Evolutionary conservation across 2,113 vertebrate genomes (phyloP), one percentile per base, ranked within the genome.

Genomic region (Setophaga petechia): DNA sequence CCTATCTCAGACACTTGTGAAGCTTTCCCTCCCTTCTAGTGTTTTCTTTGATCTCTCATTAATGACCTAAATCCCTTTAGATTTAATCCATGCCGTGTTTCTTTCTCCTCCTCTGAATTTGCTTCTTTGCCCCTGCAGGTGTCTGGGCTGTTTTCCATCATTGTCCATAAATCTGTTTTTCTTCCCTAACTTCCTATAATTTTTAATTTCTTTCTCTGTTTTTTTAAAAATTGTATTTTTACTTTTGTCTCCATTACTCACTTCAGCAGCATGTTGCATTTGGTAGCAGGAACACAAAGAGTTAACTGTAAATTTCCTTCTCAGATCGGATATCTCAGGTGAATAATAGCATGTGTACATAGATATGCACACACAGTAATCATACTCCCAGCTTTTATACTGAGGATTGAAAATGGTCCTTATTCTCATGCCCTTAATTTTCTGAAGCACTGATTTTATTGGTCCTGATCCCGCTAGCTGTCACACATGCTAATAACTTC

Each of bases 31-130:
- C 98, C 98, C 95, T 93, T 97, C 73, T 92, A 71, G 75, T 95
- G 92, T 96, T 97, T 79, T 87, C 97, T 98, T 98, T 98, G 98
- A 98, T 98, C 97, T 97, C 83, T 96, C 73, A 52, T 97, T 98
- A 98, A 97, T 98, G 96, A 94, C 97, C 97, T 96, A 96, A 93
- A 96, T 92, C 96, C 49, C 83, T 90, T 94, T 77, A 90, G 83
- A 7, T 93, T 97, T 97, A 96, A 96, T 97, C 93, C 84, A 17
- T 49, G 74, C 73, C 2, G 7, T 90, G 92, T 96, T 97, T 96
- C 87, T 98, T 97, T 97, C 92, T 97, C 93, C 88, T 97, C 84
- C 92, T 92, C 93, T 77, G 30, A 73, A 4, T 84, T 89, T 94
- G 62, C 72, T 95, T 92, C 68, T 91, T 89, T 90, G 65, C 0